Base-by-base conservation (phyloP, 2,113 vertebrate species). In the Stegostoma tigrinum region DNA sequence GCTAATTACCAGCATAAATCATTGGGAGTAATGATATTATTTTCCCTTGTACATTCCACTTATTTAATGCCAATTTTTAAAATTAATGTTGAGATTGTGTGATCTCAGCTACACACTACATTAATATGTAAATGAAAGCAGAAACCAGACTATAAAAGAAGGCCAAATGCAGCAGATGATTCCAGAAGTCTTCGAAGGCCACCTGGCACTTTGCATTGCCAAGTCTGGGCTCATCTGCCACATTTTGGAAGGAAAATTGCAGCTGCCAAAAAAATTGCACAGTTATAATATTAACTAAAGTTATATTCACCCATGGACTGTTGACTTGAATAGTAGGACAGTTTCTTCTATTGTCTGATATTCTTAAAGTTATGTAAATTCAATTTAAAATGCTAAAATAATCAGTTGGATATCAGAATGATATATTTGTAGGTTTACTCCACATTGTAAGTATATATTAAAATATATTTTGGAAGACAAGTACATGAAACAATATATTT, bases 71-170 rank as follows among this genome's bases (percentile, higher is more conserved):
- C 27, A 72, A 72, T 27, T 72, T 72, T 72, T 72, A 14, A 42
- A 87, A 52, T 52, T 87, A 52, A 52, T 52, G 24, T 23, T 87
- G 85, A 48, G 45, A 87, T 87, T 87, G 21, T 52, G 23, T 17
- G 19, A 83, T 83, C n/a, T 38, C n/a, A 83, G n/a, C 78, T 83
- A 83, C 85, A 52, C 52, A 45, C 45, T 27, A 87, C 48, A 52
- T 87, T 87, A 87, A 27, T 87, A 87, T 87, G 85, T 87, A 87
- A 87, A 87, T 87, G 21, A 87, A 52, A 45, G 23, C 42, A 52
- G 45, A 42, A 87, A 27, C 23, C 45, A 87, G 8, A 27, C 45
- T 45, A 87, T 87, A 48, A 87, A 87, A 87, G 85, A 52, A 45
- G 24, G 85, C 85, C 85, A 87, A 10, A 52, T 87, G 85, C 45